A percentile compares a stretch with the other conserved stretches of the same genome.
phyloP scores from a whole-genome alignment of 2,113 vertebrate genomes.

The Ochotona curzoniae region DNA sequence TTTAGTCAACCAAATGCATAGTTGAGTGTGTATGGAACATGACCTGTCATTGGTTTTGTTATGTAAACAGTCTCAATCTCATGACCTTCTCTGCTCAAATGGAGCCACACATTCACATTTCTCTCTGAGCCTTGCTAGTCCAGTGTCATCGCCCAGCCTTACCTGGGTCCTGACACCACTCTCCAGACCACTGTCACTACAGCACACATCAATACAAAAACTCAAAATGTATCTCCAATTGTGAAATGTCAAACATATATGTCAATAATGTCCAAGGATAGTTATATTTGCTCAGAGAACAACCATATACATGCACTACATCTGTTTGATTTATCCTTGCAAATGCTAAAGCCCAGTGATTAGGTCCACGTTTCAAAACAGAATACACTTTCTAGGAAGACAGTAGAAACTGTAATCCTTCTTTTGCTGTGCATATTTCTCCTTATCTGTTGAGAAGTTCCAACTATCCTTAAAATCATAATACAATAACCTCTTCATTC shows the following conservation, averaged over 20 bases:
- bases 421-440: neutral
- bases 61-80: neutral
- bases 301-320: neutral
- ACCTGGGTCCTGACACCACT: neutral
- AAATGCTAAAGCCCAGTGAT: conserved; percentile 27
- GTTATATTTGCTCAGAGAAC: too few species aligned
- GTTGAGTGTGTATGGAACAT: neutral
- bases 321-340: neutral
- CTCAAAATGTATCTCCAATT: neutral
- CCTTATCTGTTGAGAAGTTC: conserved; percentile 1
- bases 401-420: neutral
- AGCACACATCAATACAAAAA: neutral
- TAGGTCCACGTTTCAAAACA: neutral
- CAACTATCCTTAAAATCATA: neutral
- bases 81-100: neutral
- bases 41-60: neutral
- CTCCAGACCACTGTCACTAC: neutral
- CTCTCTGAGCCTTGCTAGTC: neutral
- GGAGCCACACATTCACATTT: neutral
- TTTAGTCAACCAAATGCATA: neutral
- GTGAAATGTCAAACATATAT: neutral
- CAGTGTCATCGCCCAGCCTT: neutral
- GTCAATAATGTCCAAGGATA: too few species aligned
- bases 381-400: conserved; percentile 5
- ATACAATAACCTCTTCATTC: neutral